Evolutionary conservation across 2,888 invertebrate genomes (phyloP).

Genomic region (Drosophila basisetae): DNA sequence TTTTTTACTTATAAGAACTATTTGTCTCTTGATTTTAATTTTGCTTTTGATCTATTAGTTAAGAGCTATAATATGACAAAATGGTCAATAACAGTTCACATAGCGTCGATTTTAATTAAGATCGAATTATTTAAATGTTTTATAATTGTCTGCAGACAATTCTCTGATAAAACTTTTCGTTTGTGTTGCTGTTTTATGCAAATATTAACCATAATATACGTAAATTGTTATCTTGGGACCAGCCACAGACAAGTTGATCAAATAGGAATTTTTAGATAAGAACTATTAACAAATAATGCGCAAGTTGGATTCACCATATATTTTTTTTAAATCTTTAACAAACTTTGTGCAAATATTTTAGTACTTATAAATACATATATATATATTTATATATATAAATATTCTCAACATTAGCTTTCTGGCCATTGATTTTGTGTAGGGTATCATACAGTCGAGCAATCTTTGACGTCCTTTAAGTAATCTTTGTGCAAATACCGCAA

Average conservation of each 20-base stretch:
- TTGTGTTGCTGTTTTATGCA: slow-evolving; percentile 1
- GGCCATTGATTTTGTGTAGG: background rate
- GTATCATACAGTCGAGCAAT: background rate
- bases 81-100: background rate
- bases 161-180: background rate
- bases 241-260: slow-evolving; percentile 28
- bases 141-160: background rate
- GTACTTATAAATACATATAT: background rate
- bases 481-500: background rate
- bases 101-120: background rate
- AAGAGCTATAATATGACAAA: background rate
- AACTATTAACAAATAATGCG: slow-evolving; percentile 24
- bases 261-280: slow-evolving; percentile 45
- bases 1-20: background rate
- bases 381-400: background rate
- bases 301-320: slow-evolving; percentile 21
- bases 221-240: slow-evolving; percentile 12
- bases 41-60: background rate
- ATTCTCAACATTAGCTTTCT: background rate
- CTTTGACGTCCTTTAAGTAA: background rate
- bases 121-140: background rate
- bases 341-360: background rate
- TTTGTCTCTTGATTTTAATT: background rate
- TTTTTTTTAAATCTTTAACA: background rate
- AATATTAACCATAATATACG: slow-evolving; percentile 17